Evolutionary conservation across 2,113 vertebrate species (phyloP).

Genomic region (Physeter macrocephalus): DNA sequence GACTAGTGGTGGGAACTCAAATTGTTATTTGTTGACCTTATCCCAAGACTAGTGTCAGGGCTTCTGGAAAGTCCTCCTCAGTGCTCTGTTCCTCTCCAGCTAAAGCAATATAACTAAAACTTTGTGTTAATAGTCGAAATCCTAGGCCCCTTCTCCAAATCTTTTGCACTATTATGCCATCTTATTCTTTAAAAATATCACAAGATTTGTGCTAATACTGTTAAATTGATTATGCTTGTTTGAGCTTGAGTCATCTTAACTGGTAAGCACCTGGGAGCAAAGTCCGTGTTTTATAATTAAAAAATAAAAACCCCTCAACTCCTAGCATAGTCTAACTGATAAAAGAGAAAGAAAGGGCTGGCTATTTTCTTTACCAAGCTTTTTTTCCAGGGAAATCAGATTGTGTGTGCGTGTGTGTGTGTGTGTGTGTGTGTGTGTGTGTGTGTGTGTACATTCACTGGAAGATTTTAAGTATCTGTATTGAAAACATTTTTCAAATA

Average conservation of each 20-base stretch:
- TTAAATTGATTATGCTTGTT: background rate
- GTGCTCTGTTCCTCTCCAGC: background rate
- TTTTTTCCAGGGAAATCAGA: background rate
- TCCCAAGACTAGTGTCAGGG: background rate
- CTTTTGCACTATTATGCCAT: background rate
- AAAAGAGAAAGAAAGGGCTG: background rate
- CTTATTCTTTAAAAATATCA: background rate
- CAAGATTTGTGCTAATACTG: background rate
- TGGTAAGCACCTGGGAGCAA: background rate
- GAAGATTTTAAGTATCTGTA: background rate
- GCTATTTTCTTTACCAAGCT: background rate
- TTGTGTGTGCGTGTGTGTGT: background rate
- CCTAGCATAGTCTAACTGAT: background rate
- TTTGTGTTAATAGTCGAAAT: background rate
- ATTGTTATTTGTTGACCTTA: background rate
- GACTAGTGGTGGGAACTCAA: background rate
- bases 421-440: background rate
- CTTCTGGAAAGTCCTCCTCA: background rate
- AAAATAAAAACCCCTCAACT: background rate
- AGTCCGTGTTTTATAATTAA: background rate
- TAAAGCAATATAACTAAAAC: background rate
- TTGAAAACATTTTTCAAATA: background rate
- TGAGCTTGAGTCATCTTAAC: background rate
- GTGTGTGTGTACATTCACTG: background rate
- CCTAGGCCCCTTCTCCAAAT: background rate